phyloP scores from a whole-genome alignment of 2,113 vertebrate genomes.

The Pelusios castaneus region DNA sequence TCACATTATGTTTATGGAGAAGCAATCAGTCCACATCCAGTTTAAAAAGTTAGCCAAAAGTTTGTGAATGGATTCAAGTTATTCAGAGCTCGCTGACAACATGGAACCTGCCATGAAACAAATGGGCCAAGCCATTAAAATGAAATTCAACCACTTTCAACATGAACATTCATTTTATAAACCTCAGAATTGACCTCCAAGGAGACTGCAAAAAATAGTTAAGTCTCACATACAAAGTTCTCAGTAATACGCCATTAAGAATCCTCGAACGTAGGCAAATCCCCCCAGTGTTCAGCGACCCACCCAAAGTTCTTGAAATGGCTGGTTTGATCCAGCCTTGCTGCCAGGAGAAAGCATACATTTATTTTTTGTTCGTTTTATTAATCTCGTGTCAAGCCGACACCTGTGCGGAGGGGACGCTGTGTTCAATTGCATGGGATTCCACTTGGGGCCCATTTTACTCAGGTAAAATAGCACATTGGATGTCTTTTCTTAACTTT shows the following conservation, averaged over 20 bases:
- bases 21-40: neutral
- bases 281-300: neutral
- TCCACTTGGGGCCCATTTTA: neutral
- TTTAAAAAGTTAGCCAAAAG: neutral
- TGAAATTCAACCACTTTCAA: neutral
- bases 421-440: neutral
- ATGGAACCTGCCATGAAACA: no score
- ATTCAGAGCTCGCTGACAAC: neutral
- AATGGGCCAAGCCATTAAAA: neutral
- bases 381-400: neutral
- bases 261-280: neutral
- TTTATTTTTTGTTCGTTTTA: neutral
- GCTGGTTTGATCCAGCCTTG: neutral
- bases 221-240: neutral
- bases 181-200: neutral
- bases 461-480: conserved; percentile 54
- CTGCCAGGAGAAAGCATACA: neutral
- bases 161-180: neutral
- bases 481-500: conserved; percentile 48
- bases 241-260: neutral
- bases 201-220: neutral
- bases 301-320: neutral
- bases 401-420: neutral
- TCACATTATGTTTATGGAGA: neutral
- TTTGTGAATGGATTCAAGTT: neutral